phyloP scores from a whole-genome alignment of 2,113 vertebrate species.

The Acinonyx jubatus region DNA sequence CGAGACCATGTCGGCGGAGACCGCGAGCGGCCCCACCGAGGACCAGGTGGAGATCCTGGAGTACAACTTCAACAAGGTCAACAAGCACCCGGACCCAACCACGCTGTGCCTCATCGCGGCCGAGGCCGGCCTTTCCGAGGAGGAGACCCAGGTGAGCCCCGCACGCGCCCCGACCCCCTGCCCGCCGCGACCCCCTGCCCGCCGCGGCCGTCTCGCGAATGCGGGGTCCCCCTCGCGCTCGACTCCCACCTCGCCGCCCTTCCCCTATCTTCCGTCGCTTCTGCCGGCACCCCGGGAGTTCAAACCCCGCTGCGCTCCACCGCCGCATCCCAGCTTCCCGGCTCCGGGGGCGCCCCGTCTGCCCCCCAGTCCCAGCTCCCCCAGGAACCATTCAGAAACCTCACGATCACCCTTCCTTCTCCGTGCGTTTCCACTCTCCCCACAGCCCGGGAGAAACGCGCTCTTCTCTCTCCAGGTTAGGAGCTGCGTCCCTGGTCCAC shows the following conservation, averaged over 20 bases:
- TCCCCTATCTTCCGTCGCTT: neutral
- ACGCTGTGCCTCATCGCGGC: constrained; percentile 86
- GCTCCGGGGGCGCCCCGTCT: neutral
- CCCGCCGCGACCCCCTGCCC: fast-evolving
- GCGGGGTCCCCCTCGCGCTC: neutral
- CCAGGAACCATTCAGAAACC: neutral
- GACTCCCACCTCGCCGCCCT: neutral
- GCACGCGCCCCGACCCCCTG: fast-evolving
- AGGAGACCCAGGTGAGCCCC: constrained; percentile 85
- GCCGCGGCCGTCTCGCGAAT: neutral
- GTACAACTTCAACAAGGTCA: constrained; percentile 86
- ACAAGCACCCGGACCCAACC: constrained; percentile 86
- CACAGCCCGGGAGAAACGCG: neutral
- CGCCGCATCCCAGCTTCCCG: neutral
- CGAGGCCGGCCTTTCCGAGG: constrained; percentile 85
- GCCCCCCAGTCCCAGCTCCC: neutral
- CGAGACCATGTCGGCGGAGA: constrained; percentile 79
- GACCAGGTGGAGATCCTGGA: constrained; percentile 88
- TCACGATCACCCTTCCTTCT: neutral
- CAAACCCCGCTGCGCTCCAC: neutral
- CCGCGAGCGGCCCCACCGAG: constrained; percentile 78
- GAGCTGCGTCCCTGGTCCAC: neutral
- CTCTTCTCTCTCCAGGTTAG: fast-evolving
- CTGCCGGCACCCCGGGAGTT: neutral
- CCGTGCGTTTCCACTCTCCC: neutral